phyloP scores from a whole-genome alignment of 2,113 vertebrate species.

The Progne subis region DNA sequence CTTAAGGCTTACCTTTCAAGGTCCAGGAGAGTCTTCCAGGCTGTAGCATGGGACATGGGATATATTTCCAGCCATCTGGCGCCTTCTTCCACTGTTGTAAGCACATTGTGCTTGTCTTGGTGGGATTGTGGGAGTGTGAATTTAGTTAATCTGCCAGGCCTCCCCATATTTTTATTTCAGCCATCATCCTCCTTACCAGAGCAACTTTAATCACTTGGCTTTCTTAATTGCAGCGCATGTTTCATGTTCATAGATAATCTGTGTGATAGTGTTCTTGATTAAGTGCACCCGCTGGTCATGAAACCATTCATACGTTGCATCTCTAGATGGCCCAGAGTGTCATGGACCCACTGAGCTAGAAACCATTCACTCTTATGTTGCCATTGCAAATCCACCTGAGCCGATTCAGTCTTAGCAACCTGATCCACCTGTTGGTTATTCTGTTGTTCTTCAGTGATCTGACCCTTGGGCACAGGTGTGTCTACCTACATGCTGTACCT shows the following conservation, averaged over 20 bases:
- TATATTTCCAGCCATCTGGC: neutral
- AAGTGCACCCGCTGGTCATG: neutral
- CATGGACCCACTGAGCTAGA: neutral
- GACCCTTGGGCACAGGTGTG: neutral
- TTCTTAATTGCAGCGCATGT: neutral
- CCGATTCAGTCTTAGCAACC: neutral
- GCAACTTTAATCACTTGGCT: neutral
- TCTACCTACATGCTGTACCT: neutral
- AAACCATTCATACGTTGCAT: neutral
- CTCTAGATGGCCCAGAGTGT: neutral
- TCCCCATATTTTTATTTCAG: neutral
- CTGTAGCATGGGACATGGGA: fast-evolving
- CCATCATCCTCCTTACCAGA: neutral
- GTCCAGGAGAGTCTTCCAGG: neutral
- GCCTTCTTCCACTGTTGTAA: neutral
- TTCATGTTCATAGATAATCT: neutral
- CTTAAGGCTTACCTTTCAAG: neutral
- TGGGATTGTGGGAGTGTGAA: neutral
- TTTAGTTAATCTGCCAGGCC: neutral
- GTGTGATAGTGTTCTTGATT: neutral
- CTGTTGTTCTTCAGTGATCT: neutral
- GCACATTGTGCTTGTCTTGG: neutral
- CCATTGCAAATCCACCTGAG: neutral
- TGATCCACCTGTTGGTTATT: neutral
- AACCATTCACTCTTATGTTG: neutral